These are phyloP conservation scores for Cancer borealis DNA, from an alignment of 2,888 invertebrate genomes.

Conservation along the genomic window DNA sequence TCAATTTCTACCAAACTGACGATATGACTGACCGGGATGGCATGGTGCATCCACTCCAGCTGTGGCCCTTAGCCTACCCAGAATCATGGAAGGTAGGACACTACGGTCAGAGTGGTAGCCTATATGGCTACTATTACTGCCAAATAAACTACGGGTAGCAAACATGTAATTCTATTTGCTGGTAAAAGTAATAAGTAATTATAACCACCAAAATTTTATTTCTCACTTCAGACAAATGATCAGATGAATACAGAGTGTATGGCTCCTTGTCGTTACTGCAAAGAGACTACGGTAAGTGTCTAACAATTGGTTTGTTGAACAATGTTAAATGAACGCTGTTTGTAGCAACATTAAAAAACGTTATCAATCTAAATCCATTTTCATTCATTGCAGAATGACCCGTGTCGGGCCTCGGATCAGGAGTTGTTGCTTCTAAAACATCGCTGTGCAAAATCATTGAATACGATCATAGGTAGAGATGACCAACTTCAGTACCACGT, in stretches of 20 bases:
- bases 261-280: background rate
- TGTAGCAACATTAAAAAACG: background rate
- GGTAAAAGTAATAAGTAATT: no score
- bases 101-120: no score
- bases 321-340: background rate
- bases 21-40: conserved; percentile 56
- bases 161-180: background rate
- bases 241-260: background rate
- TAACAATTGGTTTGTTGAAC: background rate
- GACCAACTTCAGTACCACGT: background rate
- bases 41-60: conserved; percentile 42
- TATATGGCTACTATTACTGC: no score
- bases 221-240: background rate
- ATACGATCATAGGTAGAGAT: conserved; percentile 46
- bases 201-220: no score
- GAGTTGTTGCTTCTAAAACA: background rate
- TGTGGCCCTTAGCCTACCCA: conserved; percentile 60
- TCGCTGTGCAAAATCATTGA: background rate
- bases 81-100: conserved; percentile 64
- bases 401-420: background rate
- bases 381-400: background rate
- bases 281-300: background rate
- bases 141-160: no score
- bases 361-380: background rate
- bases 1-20: conserved; percentile 48